These are phyloP conservation scores for Ganaspis sp. DNA, from an alignment of 1,140 invertebrate species.

Conservation along the genomic window DNA sequence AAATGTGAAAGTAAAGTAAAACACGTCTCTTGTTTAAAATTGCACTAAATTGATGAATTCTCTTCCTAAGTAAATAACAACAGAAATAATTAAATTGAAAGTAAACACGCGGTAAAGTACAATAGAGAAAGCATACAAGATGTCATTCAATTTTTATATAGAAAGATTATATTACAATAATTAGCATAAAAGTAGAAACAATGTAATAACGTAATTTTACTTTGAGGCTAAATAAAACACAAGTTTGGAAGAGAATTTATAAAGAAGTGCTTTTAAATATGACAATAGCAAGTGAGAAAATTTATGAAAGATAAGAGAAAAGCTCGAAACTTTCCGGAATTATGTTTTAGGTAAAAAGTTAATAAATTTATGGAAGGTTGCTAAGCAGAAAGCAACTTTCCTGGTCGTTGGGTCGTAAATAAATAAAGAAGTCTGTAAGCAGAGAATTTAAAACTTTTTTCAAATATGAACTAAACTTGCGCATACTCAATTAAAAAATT, in stretches of 20 bases:
- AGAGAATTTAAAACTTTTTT: neutral
- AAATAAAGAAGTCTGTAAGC: neutral
- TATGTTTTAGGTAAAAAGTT: neutral
- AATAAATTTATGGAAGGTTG: slow-evolving; percentile 20
- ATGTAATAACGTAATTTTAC: neutral
- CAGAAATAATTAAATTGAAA: neutral
- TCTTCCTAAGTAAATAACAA: too few species aligned
- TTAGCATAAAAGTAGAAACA: neutral
- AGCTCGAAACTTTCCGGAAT: neutral
- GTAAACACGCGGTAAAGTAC: too few species aligned
- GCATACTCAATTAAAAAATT: neutral
- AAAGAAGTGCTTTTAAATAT: slow-evolving; percentile 12
- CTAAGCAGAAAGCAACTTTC: slow-evolving; percentile 25
- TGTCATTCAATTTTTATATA: neutral
- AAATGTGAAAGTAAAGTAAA: too few species aligned
- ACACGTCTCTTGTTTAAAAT: too few species aligned
- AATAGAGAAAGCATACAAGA: neutral
- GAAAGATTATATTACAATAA: neutral
- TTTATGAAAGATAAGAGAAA: slow-evolving; percentile 18
- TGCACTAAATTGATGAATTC: too few species aligned
- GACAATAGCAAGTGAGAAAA: slow-evolving; percentile 21
- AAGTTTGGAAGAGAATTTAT: neutral
- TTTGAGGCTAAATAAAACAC: neutral
- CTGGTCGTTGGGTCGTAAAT: neutral
- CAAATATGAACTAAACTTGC: neutral